Conservation (phyloP, 2,113 vertebrate species). For the Mobula birostris region DNA sequence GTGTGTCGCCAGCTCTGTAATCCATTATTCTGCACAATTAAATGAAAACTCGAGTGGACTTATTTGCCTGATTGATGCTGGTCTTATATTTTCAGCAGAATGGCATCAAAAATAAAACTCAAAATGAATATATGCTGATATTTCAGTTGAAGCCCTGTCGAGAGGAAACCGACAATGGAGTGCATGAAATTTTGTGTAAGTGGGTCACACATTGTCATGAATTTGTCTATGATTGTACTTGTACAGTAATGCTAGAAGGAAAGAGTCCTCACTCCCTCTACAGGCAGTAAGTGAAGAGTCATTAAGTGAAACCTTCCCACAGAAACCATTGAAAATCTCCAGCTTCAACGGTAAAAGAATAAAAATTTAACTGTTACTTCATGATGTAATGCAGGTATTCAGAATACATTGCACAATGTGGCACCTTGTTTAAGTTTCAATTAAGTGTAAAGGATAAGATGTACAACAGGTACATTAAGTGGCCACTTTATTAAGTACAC, state of each 20-base stretch:
- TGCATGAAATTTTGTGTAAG: constrained; percentile 13
- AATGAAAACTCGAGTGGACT: background rate
- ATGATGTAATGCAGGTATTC: no score
- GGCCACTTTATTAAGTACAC: no score
- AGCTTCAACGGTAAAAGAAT: background rate
- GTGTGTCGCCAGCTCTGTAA: background rate
- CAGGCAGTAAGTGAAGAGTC: background rate
- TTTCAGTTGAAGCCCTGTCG: background rate
- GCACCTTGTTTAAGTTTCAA: no score
- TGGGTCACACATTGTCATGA: background rate
- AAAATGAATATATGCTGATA: background rate
- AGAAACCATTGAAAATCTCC: background rate
- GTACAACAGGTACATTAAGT: no score
- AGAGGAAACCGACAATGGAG: background rate
- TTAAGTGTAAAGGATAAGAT: no score
- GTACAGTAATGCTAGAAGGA: background rate
- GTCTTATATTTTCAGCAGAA: background rate
- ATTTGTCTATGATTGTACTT: background rate
- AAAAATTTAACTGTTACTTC: no score
- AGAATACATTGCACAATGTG: no score
- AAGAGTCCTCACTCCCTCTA: constrained; percentile 20
- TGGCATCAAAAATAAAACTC: background rate
- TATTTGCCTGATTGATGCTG: background rate
- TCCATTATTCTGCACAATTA: constrained; percentile 5
- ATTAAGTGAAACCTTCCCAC: background rate